Evolutionary conservation across 2,797 vertebrate species (phyloP), one percentile per base, ranked within the genome.

Genomic region (Sebastes nivosus): DNA sequence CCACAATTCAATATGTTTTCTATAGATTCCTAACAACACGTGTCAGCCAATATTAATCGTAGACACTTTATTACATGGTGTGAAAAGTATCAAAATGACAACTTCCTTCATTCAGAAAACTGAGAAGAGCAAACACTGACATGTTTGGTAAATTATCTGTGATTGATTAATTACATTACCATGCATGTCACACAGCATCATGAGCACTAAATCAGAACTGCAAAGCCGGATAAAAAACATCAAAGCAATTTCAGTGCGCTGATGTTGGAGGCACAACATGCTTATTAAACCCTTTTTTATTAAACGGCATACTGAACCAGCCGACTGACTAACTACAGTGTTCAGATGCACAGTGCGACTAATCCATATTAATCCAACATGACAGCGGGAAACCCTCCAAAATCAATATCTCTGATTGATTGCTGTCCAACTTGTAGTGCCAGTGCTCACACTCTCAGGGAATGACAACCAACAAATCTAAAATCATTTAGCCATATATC

Each of bases 321-420:
- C 73, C 1, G 34, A 72, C 74, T 82, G 85, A 84, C 83, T 91
- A 88, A 88, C 80, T 66, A 72, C 70, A 80, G 69, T 81, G 83
- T 88, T 87, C 81, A 72, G 67, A 88, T 79, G 82, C 91, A 86
- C 81, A 75, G 71, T 63, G 82, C 57, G 67, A 87, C 84, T 90
- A 88, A 94, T 93, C 92, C 84, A 92, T 91, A 87, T 89, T 91
- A 91, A 93, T 94, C 90, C 87, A 81, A 87, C 83, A 83, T 81
- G 90, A 91, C 90, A 85, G 79, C 69, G 67, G 90, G 86, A 85
- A 89, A 79, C 75, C 72, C 81, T 86, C 72, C 83, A 75, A 50
- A 89, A 92, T 93, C 91, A 83, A 93, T 90, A 77, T 14, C 20
- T 79, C 66, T 81, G 85, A 93, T 92, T 91, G 89, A 94, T 91